A percentile compares a stretch with the other conserved stretches of the same genome.
phyloP scores from a whole-genome alignment of 2,113 vertebrate genomes.

The Rhadina sibilatrix region DNA sequence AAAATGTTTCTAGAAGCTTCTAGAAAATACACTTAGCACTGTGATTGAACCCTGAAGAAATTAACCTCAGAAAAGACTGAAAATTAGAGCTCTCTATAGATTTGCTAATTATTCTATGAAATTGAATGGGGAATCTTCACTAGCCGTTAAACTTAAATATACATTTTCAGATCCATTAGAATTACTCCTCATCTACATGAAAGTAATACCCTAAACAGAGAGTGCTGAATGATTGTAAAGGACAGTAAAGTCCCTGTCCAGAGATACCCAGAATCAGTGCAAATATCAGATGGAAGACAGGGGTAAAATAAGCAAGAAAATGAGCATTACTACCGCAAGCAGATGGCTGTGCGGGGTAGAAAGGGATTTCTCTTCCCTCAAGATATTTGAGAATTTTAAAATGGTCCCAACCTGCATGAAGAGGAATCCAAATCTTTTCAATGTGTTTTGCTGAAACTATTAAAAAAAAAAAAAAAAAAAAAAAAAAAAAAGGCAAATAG shows the following conservation, averaged over 20 bases:
- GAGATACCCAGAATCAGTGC: not conserved
- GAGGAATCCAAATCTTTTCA: constrained; percentile 20
- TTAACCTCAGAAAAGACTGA: constrained; percentile 1
- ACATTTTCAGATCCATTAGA: constrained; percentile 30
- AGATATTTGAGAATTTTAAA: constrained; percentile 9
- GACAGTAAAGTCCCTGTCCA: not conserved
- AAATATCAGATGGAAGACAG: not conserved
- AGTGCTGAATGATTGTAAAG: not conserved
- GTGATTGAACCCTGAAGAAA: constrained; percentile 13
- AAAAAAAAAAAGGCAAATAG: not conserved
- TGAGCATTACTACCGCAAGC: not conserved
- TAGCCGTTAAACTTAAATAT: constrained; percentile 24
- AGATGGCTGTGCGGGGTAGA: not conserved
- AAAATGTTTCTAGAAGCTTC: constrained; percentile 29
- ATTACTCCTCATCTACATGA: not conserved
- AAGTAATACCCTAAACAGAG: not conserved
- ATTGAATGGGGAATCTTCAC: constrained; percentile 19
- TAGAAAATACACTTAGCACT: not conserved
- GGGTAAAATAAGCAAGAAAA: constrained; percentile 1
- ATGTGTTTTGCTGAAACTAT: constrained; percentile 25
- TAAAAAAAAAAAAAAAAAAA: not conserved
- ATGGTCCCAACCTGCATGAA: not conserved
- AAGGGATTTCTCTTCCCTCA: not conserved
- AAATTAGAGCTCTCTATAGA: constrained; percentile 18
- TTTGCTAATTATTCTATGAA: constrained; percentile 32